Evolutionary conservation across 2,113 vertebrate species (phyloP), one percentile per base, ranked within the genome.

Genomic region (Gymnorhina tibicen): DNA sequence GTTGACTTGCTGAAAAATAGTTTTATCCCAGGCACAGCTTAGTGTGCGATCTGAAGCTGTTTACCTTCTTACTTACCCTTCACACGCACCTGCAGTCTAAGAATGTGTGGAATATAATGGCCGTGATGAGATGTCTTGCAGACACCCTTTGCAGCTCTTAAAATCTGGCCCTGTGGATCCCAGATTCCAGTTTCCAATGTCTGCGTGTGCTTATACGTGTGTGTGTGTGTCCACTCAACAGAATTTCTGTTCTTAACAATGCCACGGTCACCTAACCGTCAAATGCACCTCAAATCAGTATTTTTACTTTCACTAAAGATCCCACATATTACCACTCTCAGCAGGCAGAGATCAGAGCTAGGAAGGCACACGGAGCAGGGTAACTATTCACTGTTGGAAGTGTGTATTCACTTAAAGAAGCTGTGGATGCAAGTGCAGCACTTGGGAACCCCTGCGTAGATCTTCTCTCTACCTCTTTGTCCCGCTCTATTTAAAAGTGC

Each of bases 171-270:
- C 35, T 21, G 6, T 17, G 42, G n/a, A 75, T 37, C 27, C 49
- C 35, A 70, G 27, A 89, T 62, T 58, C 52, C 30, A 22, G 30
- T 22, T 83, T 73, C 42, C 42, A 55, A 16, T 6, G 39, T 33
- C 50, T 52, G 18, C 0, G 0, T 14, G 8, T 13, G 16, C 5
- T 1, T 8, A 2, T 10, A 3, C n/a, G n/a, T 11, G 3, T 7
- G 3, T 14, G 3, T 7, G 16, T 13, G 17, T 15, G 5, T 15
- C 46, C 59, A 20, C 20, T 37, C 28, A 66, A 5, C 3, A 30
- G 24, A n/a, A 62, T 69, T 92, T 60, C 32, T 87, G 21, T 7
- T 67, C 32, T 87, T 73, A 30, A 64, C 30, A 89, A 85, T 20
- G n/a, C 23, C 59, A 41, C 0, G 32, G 32, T n/a, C 41, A 55